phyloP scores from a whole-genome alignment of 1,140 invertebrate genomes.

The Bombus sylvicola region DNA sequence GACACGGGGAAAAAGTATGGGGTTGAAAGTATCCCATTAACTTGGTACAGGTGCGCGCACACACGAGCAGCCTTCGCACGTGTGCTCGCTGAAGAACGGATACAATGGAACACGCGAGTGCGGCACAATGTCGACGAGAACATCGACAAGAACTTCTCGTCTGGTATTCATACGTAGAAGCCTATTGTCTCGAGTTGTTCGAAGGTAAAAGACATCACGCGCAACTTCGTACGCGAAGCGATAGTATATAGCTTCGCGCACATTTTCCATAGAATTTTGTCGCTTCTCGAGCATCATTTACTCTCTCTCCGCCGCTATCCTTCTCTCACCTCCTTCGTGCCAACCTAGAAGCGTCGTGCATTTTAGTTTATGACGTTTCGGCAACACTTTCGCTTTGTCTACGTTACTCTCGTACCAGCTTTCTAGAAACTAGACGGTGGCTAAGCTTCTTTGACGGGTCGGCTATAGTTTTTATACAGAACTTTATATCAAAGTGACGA shows the following conservation, averaged over 20 bases:
- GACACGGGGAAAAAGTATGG: conserved; percentile 30
- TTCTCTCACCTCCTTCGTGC: neutral
- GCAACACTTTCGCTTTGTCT: conserved; percentile 2
- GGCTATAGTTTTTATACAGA: neutral
- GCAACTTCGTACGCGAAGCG: conserved; percentile 44
- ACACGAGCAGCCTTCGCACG: no score
- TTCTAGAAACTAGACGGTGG: neutral
- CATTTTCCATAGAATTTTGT: conserved; percentile 45
- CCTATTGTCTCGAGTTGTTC: conserved; percentile 74
- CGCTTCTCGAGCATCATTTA: conserved; percentile 33
- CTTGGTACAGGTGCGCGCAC: neutral
- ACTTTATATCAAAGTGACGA: neutral
- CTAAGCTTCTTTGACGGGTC: conserved; percentile 1
- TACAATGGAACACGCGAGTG: conserved; percentile 49
- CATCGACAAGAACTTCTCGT: conserved; percentile 66
- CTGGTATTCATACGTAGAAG: conserved; percentile 71
- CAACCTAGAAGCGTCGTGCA: neutral
- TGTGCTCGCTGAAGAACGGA: neutral
- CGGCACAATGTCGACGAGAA: conserved; percentile 56
- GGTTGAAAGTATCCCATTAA: conserved; percentile 61
- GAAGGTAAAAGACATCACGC: conserved; percentile 68
- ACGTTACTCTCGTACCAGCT: neutral
- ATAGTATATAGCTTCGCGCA: neutral
- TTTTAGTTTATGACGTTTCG: conserved; percentile 38
- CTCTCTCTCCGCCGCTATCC: no score